Base-by-base conservation (phyloP, 2,888 invertebrate genomes). In the Chydorus sphaericus region DNA sequence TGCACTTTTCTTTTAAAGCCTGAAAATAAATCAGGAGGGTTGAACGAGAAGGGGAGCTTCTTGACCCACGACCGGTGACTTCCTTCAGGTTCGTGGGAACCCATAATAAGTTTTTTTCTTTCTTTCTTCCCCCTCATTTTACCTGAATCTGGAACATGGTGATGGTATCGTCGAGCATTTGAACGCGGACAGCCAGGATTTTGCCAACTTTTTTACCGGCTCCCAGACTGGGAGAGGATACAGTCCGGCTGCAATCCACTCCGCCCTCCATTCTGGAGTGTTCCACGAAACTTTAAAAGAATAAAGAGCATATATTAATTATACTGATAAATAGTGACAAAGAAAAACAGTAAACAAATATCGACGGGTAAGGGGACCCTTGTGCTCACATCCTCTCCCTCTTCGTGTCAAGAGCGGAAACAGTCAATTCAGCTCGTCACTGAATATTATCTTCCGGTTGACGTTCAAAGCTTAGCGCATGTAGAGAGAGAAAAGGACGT, bases 131-230 rank as follows among this genome's bases (percentile, higher is more conserved):
- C 14, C 33, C 26, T 8, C 44, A 30, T 31, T 48, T 72, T 68
- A 89, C 89, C 85, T 90, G 89, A 63, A 90, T 84, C 80, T 90
- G 89, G 73, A 90, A 90, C 77, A 89, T 84, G 63, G 88, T 88
- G 68, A 87, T 77, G 54, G 84, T 80, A 71, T 90, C 90, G 69
- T 90, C 89, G 62, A 90, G 75, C 89, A 89, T 89, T 72, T 87
- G 87, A 56, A 90, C 83, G 63, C 87, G 76, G 60, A 89, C 82
- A 55, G 87, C 86, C 60, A 90, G 76, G 82, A 90, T 89, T 72
- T 90, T 90, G 68, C 89, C 89, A 64, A 82, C 82, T 66, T 48
- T 49, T 26, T 31, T 49, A 14, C 36, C 16, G n/a, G n/a, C n/a
- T n/a, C n/a, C n/a, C 26, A 44, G 44, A 23, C 18, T 44, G 44